These are phyloP conservation scores for Gulo gulo DNA, from an alignment of 2,113 vertebrate genomes.

Conservation along the genomic window DNA sequence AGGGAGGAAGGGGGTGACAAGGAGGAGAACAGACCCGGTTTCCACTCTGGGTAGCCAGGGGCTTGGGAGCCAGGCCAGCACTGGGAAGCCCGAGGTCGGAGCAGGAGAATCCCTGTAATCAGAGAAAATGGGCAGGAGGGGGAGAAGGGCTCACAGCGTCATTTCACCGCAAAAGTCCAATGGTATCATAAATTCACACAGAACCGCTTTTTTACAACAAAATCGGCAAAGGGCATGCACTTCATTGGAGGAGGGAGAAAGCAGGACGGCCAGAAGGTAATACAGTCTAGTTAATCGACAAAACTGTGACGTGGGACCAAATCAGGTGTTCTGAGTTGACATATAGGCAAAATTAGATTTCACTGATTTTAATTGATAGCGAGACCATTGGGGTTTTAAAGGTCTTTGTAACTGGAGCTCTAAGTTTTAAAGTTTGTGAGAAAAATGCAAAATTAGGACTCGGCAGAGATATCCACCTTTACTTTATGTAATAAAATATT, in stretches of 20 bases:
- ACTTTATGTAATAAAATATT: accelerated
- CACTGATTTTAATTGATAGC: accelerated
- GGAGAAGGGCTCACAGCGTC: background rate
- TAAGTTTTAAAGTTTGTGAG: background rate
- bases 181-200: background rate
- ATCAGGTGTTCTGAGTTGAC: accelerated
- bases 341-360: too few species aligned
- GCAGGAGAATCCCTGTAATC: constrained; percentile 76
- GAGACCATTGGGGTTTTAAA: background rate
- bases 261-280: background rate
- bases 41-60: constrained; percentile 79
- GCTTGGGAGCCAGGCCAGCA: constrained; percentile 63
- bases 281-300: accelerated
- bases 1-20: background rate
- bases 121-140: constrained; percentile 5
- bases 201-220: background rate
- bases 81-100: constrained; percentile 71
- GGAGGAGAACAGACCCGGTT: constrained; percentile 79
- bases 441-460: background rate
- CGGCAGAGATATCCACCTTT: background rate
- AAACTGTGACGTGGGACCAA: accelerated
- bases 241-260: accelerated
- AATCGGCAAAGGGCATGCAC: background rate
- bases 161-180: background rate
- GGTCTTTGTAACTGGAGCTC: background rate